Evolutionary conservation across 2,888 invertebrate species (phyloP).

Genomic region (Bimastos eiseni): DNA sequence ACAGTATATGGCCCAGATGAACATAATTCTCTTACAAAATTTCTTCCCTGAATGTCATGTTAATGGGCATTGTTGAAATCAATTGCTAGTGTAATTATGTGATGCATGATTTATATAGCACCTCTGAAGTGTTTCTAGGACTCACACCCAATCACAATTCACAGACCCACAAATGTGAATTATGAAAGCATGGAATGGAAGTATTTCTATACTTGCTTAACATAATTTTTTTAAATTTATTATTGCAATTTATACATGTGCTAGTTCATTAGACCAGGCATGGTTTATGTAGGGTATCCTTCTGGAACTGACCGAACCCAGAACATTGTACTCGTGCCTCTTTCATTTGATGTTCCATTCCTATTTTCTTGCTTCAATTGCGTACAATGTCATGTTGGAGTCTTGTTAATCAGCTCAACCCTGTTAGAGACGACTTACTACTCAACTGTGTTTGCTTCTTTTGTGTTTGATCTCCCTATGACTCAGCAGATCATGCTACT

Average conservation of each 20-base stretch:
- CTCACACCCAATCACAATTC: background rate
- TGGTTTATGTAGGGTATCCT: background rate
- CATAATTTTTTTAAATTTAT: background rate
- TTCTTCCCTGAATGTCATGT: no score
- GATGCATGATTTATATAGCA: background rate
- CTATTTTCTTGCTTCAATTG: background rate
- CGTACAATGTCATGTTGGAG: background rate
- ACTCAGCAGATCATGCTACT: no score
- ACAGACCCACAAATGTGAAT: background rate
- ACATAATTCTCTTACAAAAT: no score
- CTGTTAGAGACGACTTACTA: no score
- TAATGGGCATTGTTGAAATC: no score
- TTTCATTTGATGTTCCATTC: background rate
- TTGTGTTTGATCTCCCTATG: no score
- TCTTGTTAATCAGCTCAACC: background rate
- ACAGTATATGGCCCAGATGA: no score
- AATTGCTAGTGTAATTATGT: background rate
- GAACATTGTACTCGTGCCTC: background rate
- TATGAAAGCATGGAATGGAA: background rate
- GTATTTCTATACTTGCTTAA: background rate
- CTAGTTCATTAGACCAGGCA: background rate
- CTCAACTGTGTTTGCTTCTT: no score
- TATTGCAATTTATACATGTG: background rate
- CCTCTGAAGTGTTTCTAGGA: background rate
- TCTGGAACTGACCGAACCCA: background rate